phyloP scores from a whole-genome alignment of 2,797 vertebrate genomes.

The Graptemys geographica region DNA sequence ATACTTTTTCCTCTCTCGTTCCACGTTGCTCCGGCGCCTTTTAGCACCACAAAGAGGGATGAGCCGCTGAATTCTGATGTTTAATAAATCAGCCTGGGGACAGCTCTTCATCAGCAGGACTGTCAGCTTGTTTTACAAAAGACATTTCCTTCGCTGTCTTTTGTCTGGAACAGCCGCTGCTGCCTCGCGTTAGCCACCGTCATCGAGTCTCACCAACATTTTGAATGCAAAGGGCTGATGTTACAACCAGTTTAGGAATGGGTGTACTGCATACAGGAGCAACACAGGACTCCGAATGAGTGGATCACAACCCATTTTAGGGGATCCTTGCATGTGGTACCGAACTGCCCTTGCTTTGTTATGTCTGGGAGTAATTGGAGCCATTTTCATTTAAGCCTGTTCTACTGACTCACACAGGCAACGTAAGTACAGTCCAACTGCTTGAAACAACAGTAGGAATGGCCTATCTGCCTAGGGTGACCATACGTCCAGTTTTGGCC shows the following conservation, averaged over 20 bases:
- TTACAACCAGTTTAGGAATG: not conserved
- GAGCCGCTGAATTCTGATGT: not conserved
- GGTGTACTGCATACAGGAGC: not conserved
- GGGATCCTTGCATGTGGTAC: not conserved
- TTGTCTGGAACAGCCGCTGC: not conserved
- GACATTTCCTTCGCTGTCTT: not conserved
- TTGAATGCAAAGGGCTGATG: not conserved
- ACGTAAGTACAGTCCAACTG: not conserved
- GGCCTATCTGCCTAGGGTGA: too few species aligned
- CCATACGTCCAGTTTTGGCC: too few species aligned
- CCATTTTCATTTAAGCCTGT: not conserved
- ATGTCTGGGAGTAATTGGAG: not conserved
- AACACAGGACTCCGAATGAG: fast-evolving
- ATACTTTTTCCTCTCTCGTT: not conserved
- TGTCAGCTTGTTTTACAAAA: not conserved
- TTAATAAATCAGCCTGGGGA: not conserved
- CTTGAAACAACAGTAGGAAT: not conserved
- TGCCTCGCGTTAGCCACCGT: fast-evolving
- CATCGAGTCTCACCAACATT: fast-evolving
- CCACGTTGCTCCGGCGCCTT: not conserved
- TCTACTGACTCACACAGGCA: fast-evolving
- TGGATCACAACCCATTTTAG: not conserved
- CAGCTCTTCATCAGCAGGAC: not conserved
- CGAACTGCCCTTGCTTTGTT: not conserved
- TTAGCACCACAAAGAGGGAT: not conserved